These are phyloP conservation scores for Laticauda laticaudata DNA, from an alignment of 2,113 vertebrate genomes.

Conservation along the genomic window DNA sequence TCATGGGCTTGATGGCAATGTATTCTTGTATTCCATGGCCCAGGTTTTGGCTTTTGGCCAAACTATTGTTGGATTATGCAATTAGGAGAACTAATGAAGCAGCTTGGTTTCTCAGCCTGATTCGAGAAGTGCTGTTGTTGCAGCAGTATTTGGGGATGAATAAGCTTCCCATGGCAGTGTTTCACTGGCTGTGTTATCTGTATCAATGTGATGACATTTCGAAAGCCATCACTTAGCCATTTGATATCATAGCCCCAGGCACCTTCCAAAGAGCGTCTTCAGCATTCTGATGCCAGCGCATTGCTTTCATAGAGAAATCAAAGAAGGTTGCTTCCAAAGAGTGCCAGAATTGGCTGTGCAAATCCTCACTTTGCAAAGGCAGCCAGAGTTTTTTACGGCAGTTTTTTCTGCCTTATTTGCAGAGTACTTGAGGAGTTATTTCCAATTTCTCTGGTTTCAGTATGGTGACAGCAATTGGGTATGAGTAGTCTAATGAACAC, in stretches of 20 bases:
- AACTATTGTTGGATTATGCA: conserved; percentile 41
- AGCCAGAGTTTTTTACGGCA: background rate
- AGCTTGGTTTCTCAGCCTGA: conserved; percentile 42
- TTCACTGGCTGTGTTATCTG: conserved; percentile 42
- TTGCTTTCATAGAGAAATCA: background rate
- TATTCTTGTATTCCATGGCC: background rate
- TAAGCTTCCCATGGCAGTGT: conserved; percentile 56
- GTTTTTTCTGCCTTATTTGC: background rate
- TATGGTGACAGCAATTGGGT: background rate
- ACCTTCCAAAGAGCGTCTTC: conserved; percentile 36
- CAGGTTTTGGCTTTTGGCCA: conserved; percentile 36
- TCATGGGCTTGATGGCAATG: background rate
- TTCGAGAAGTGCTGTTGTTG: conserved; percentile 48
- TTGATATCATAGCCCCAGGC: conserved; percentile 46
- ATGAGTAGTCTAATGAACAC: background rate
- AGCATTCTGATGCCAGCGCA: conserved; percentile 12
- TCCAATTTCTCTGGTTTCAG: background rate
- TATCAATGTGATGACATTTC: conserved; percentile 62
- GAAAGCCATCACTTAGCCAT: conserved; percentile 63
- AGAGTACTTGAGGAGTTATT: background rate
- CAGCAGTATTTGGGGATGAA: conserved; percentile 50
- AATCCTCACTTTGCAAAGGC: background rate
- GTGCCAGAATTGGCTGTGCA: background rate
- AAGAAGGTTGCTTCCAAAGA: background rate
- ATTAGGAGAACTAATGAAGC: conserved; percentile 44